Evolutionary conservation across 1,140 invertebrate genomes (phyloP), one percentile per base, ranked within the genome.

Genomic region (Galendromus occidentalis): DNA sequence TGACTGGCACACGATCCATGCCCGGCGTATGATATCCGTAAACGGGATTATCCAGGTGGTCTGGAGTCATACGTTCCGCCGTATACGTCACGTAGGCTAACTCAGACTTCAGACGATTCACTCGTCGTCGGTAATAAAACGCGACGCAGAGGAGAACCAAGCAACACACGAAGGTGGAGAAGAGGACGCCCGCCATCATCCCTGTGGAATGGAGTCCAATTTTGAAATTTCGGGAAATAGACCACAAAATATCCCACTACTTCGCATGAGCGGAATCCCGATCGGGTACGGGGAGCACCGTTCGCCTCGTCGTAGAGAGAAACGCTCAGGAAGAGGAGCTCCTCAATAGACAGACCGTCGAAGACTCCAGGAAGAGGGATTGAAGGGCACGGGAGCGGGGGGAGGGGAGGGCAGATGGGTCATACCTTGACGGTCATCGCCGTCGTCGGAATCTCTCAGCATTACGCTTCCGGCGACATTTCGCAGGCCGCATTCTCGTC

Each of bases 11-110:
- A 25, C 51, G 22, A 25, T 64, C 28, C 25, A 42, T 29, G 33
- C 17, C 65, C 5, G 28, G 22, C 18, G 25, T 25, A 67, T 22
- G 20, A 64, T 39, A 59, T 33, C 69, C 76, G 33, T 59, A 59
- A 9, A 2, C 33, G 2, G 51, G 22, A 9, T 59, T 59, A 22
- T 59, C 51, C 22, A 59, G 22, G 25, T 59, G 51, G 83, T 83
- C 83, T 68, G 83, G 80, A 69, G 83, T 80, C 42, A 75, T 77
- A 47, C 78, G 75, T 0, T 90, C 85, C n/a, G 84, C 85, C n/a
- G 82, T 86, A 73, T 91, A 93, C 70, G 89, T 85, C 1, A 91
- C 88, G 75, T 89, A 86, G 22, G 83, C 84, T 64, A 91, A 85
- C 76, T 91, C 87, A 12, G 83, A 82, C 74, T 91, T 91, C 1